A percentile compares a stretch with the other conserved stretches of the same genome.
phyloP scores from a whole-genome alignment of 2,888 invertebrate genomes.

The Parascotia fuliginaria region DNA sequence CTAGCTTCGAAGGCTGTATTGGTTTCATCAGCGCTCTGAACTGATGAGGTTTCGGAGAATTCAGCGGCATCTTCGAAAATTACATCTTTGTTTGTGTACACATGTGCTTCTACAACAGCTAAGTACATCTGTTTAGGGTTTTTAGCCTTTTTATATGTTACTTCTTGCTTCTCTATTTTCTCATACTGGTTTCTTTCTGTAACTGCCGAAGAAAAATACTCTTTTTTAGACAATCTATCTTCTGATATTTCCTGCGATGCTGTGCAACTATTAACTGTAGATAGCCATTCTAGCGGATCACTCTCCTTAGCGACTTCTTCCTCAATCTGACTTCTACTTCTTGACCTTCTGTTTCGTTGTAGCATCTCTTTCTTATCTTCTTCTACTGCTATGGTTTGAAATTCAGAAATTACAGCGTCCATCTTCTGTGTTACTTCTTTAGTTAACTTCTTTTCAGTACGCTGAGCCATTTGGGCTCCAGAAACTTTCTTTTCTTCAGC shows the following conservation, averaged over 20 bases:
- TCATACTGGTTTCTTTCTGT: constrained; percentile 47
- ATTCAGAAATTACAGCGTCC: constrained; percentile 74
- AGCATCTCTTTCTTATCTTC: constrained; percentile 43
- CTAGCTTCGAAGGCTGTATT: constrained; percentile 45
- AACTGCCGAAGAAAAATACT: constrained; percentile 39
- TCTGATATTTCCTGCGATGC: constrained; percentile 42
- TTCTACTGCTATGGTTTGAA: constrained; percentile 64
- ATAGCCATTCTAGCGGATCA: constrained; percentile 66
- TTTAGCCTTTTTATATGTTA: constrained; percentile 38
- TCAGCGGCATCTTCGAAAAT: constrained; percentile 63
- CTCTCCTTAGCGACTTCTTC: constrained; percentile 59
- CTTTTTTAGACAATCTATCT: constrained; percentile 36
- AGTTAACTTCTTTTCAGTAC: constrained; percentile 63
- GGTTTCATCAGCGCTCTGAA: constrained; percentile 53
- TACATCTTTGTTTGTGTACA: constrained; percentile 73
- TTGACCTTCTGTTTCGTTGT: constrained; percentile 54
- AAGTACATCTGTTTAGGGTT: constrained; percentile 66
- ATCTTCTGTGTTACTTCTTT: constrained; percentile 70
- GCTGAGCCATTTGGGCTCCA: constrained; percentile 73
- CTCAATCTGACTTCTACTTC: constrained; percentile 62
- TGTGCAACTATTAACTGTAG: constrained; percentile 50
- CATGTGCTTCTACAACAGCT: constrained; percentile 77
- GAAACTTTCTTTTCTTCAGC: constrained; percentile 45
- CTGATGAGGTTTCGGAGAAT: constrained; percentile 58
- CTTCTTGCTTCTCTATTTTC: constrained; percentile 44